Conservation (phyloP, 2,888 invertebrate genomes). For the Priocnemis perturbator region DNA sequence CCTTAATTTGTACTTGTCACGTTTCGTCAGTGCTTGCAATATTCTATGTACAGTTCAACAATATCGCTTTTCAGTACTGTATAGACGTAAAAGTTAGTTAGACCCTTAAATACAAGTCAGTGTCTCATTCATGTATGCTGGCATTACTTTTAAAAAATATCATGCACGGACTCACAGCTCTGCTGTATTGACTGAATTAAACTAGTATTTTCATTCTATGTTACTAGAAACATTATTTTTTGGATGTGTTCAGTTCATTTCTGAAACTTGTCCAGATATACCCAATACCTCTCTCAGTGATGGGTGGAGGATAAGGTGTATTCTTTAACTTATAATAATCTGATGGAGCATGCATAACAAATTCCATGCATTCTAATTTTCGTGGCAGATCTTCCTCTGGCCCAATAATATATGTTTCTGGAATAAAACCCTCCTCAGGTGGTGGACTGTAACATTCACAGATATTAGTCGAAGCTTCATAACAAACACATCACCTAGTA, state of each 20-base stretch:
- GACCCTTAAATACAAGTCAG: too few species aligned
- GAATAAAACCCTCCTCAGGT: slow-evolving; percentile 88
- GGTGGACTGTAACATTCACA: slow-evolving; percentile 78
- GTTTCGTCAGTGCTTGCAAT: too few species aligned
- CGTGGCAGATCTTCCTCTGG: slow-evolving; percentile 94
- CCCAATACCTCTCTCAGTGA: slow-evolving; percentile 66
- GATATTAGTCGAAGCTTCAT: neutral
- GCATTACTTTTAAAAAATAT: too few species aligned
- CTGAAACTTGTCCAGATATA: slow-evolving; percentile 71
- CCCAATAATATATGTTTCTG: slow-evolving; percentile 92
- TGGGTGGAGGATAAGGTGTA: slow-evolving; percentile 84
- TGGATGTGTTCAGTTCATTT: slow-evolving; percentile 63
- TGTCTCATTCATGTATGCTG: too few species aligned
- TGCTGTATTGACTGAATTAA: too few species aligned
- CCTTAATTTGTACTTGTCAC: neutral
- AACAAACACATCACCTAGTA: neutral
- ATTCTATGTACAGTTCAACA: too few species aligned
- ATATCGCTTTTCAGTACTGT: too few species aligned
- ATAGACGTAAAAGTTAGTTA: neutral
- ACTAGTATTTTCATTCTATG: too few species aligned
- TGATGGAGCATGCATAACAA: slow-evolving; percentile 95
- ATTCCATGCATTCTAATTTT: slow-evolving; percentile 90
- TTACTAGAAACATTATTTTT: slow-evolving; percentile 43
- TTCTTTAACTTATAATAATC: slow-evolving; percentile 89
- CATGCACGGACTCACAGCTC: too few species aligned